These are phyloP conservation scores for Scylla paramamosain DNA, from an alignment of 1,140 invertebrate genomes.

Conservation along the genomic window DNA sequence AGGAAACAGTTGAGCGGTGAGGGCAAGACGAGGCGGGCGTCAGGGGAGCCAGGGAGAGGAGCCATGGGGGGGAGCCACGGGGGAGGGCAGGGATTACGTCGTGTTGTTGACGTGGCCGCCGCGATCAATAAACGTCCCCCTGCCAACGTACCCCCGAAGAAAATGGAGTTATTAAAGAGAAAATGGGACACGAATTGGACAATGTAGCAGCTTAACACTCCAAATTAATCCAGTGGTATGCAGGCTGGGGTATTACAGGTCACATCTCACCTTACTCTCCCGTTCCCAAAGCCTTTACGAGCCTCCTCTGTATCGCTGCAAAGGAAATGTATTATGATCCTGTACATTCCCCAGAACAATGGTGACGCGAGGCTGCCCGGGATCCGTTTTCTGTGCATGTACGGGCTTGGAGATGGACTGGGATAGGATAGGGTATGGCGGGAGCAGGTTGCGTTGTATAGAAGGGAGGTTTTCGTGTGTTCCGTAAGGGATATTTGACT, in stretches of 20 bases:
- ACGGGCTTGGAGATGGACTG: background rate
- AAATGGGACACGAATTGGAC: too few species aligned
- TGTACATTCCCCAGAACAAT: too few species aligned
- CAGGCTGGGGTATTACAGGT: too few species aligned
- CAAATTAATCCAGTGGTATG: too few species aligned
- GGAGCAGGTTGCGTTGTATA: background rate
- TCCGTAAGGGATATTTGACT: background rate
- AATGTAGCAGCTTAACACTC: too few species aligned
- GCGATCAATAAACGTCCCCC: conserved; percentile 8
- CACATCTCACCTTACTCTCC: too few species aligned
- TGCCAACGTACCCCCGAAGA: background rate
- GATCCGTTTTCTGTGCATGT: background rate
- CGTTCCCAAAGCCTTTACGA: too few species aligned
- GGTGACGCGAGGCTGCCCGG: too few species aligned
- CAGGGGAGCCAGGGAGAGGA: background rate
- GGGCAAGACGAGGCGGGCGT: background rate
- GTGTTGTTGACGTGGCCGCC: background rate
- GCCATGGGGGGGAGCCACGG: background rate
- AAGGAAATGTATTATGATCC: too few species aligned
- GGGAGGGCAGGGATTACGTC: background rate
- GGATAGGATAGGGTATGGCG: background rate
- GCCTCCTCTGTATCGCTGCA: too few species aligned
- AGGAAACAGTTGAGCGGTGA: background rate
- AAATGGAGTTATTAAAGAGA: too few species aligned
- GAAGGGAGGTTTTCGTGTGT: background rate